A percentile compares a stretch with the other conserved stretches of the same genome.
These are phyloP conservation scores for Myocastor coypus DNA, from an alignment of 2,113 vertebrate genomes.

Conservation along the genomic window DNA sequence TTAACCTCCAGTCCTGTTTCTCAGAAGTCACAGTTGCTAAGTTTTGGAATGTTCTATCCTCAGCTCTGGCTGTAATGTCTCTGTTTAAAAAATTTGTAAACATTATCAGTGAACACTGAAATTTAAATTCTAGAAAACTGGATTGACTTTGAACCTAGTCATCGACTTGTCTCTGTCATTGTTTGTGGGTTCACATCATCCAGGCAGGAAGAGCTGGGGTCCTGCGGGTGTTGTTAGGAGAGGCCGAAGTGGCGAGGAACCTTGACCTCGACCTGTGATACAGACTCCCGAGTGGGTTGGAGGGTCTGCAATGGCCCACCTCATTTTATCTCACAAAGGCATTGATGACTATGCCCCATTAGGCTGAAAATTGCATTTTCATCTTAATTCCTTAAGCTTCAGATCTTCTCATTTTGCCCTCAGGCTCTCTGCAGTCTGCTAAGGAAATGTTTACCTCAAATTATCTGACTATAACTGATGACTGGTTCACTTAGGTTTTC, in stretches of 20 bases:
- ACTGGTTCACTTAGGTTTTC: neutral
- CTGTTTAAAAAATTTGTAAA: neutral
- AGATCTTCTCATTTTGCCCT: constrained; percentile 43
- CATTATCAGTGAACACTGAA: neutral
- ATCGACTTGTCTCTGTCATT: neutral
- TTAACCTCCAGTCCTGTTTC: neutral
- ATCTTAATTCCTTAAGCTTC: constrained; percentile 44
- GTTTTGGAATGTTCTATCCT: neutral
- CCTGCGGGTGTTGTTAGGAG: neutral
- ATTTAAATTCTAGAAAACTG: neutral
- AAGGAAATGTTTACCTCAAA: constrained; percentile 39
- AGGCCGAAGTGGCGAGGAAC: neutral
- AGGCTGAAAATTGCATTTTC: constrained; percentile 17
- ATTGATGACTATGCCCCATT: neutral
- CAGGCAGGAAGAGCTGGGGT: neutral
- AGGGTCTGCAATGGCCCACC: neutral
- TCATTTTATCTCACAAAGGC: neutral
- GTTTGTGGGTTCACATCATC: fast-evolving
- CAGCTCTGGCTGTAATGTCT: neutral
- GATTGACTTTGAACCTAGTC: neutral
- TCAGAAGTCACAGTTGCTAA: neutral
- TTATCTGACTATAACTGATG: neutral
- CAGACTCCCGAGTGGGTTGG: neutral
- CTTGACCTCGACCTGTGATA: neutral
- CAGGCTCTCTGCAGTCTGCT: neutral